phyloP scores from a whole-genome alignment of 2,797 vertebrate genomes.

The Spinus pinus region DNA sequence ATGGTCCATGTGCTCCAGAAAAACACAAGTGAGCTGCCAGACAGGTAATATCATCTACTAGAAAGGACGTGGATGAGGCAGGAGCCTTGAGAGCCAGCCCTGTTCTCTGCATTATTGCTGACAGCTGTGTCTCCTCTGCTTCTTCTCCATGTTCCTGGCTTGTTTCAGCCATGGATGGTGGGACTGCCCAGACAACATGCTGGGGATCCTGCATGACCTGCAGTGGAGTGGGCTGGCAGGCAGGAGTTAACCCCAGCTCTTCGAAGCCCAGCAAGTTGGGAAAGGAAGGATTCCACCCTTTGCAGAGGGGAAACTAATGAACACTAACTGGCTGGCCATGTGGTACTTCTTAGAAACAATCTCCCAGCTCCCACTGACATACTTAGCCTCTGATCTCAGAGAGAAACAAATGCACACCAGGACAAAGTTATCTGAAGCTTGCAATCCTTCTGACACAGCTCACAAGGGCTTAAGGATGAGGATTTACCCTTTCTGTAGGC shows the following conservation, averaged over 20 bases:
- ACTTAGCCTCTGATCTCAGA: background rate
- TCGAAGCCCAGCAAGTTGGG: accelerated
- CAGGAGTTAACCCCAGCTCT: background rate
- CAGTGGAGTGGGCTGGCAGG: background rate
- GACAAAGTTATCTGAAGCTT: background rate
- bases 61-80: background rate
- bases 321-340: background rate
- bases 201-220: background rate
- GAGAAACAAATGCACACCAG: background rate
- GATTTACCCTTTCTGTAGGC: background rate
- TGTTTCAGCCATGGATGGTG: background rate
- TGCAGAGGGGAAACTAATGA: background rate
- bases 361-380: background rate
- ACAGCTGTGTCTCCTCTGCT: background rate
- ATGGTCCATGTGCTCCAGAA: background rate
- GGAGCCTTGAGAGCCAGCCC: background rate
- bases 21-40: background rate
- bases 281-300: background rate
- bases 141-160: background rate
- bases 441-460: background rate
- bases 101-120: background rate
- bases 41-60: background rate
- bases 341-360: background rate
- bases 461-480: background rate
- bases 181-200: background rate